Base-by-base conservation (phyloP, 2,113 vertebrate species). In the Corvus moneduloides region DNA sequence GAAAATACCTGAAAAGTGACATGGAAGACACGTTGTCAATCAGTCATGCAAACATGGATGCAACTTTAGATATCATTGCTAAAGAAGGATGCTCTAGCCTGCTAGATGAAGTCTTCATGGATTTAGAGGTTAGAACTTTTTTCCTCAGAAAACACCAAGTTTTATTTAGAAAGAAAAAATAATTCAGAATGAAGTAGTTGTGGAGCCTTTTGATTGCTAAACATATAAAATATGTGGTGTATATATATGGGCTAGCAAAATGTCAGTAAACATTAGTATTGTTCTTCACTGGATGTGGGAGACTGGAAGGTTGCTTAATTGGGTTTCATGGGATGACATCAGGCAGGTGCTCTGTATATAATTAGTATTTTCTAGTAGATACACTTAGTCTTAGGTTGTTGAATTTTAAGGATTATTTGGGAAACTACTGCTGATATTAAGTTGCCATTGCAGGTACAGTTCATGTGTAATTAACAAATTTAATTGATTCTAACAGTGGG, bases 41-140 rank as follows among this genome's bases (percentile, higher is more conserved):
- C 93, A 98, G 98, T 51, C 99, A 99, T 11, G 96, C 98, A 4
- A 97, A 97, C 82, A 99, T 99, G 71, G 98, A 99, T 75, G 98
- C 96, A 71, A 98, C 98, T 9, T 97, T 99, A 71, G 98, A 98
- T 6, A 94, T 98, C 78, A 99, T 99, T 89, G 99, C 99, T n/a
- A 99, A 98, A 93, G 99, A 99, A 58, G 99, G 99, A 66, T 99
- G 99, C 44, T 96, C 98, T 97, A 99, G 99, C 95, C 97, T 99
- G 28, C 93, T 99, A 79, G 99, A 99, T 82, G 99, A 99, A 97
- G 99, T 99, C 92, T 99, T 99, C 96, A 97, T 99, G 39, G 99
- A 99, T 96, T 98, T 99, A 69, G 99, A 99, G 97, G 99, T 99
- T 94, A 94, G 79, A 68, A 81, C 12, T 44, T 87, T 68, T 51